phyloP scores from a whole-genome alignment of 2,888 invertebrate genomes.

The Eutolmus rufibarbis region DNA sequence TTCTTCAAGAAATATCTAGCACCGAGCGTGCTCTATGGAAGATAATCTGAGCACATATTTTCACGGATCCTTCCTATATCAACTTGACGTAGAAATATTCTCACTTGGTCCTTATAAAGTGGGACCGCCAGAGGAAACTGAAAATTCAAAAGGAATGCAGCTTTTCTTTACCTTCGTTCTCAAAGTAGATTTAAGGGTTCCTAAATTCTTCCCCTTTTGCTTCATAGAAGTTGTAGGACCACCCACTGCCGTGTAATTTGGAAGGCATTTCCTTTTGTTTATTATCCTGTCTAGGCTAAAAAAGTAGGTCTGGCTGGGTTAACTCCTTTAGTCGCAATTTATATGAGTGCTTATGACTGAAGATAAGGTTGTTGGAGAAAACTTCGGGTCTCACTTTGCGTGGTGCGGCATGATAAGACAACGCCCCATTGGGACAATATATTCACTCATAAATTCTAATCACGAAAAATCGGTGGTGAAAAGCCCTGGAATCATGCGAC shows the following conservation, averaged over 20 bases:
- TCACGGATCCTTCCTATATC: background rate
- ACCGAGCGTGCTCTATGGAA: background rate
- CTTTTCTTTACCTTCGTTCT: background rate
- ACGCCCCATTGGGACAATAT: background rate
- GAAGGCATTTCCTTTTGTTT: background rate
- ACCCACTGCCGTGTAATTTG: background rate
- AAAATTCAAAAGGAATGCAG: background rate
- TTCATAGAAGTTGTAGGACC: background rate
- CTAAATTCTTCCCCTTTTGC: background rate
- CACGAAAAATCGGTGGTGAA: background rate
- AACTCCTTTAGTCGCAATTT: conserved; percentile 9
- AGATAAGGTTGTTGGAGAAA: background rate
- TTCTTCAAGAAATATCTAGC: background rate
- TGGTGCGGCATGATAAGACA: background rate
- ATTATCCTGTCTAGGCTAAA: background rate
- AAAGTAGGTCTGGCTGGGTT: background rate
- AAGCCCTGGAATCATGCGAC: background rate
- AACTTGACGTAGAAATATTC: background rate
- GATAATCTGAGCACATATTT: background rate
- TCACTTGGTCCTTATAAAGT: background rate
- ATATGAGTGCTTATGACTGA: conserved; percentile 5
- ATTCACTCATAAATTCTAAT: background rate
- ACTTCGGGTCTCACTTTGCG: background rate
- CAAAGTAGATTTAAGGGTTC: background rate
- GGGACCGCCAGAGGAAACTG: background rate